Percentiles rank a stretch among this genome's conserved stretches.
These are phyloP conservation scores for Auanema freiburgensis DNA, from an alignment of 2,888 invertebrate species.

Conservation along the genomic window DNA sequence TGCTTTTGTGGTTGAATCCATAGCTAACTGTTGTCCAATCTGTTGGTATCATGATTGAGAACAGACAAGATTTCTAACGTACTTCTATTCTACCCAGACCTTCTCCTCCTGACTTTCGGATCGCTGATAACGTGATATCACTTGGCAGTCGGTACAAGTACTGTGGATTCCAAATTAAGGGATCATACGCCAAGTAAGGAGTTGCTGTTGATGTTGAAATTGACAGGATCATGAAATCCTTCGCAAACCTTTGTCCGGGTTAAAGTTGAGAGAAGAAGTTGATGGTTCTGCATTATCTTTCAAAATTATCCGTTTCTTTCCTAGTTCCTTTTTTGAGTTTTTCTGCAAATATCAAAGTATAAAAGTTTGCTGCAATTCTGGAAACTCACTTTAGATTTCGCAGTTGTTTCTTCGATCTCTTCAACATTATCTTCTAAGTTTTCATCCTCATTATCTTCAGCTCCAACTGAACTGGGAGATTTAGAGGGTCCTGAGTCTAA, in stretches of 20 bases:
- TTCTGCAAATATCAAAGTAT: no score
- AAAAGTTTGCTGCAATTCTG: no score
- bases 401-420: no score
- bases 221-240: neutral
- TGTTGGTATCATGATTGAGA: slow-evolving; percentile 14
- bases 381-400: no score
- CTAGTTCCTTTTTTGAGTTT: no score
- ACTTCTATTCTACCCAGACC: slow-evolving; percentile 35
- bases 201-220: slow-evolving; percentile 18
- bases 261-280: no score
- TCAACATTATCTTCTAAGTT: neutral
- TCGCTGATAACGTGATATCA: slow-evolving; percentile 31
- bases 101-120: slow-evolving; percentile 28
- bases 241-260: no score
- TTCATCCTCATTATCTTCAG: neutral
- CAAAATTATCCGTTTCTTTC: no score
- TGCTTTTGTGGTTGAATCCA: slow-evolving; percentile 47
- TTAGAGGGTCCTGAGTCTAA: neutral
- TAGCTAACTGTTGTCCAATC: slow-evolving; percentile 46
- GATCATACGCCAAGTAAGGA: slow-evolving; percentile 30
- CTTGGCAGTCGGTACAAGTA: slow-evolving; percentile 29
- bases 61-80: slow-evolving; percentile 11
- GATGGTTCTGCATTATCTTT: no score
- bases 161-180: slow-evolving; percentile 29
- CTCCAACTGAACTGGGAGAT: neutral